These are phyloP conservation scores for Malurus splendens DNA, from an alignment of 2,797 vertebrate species.

Conservation along the genomic window DNA sequence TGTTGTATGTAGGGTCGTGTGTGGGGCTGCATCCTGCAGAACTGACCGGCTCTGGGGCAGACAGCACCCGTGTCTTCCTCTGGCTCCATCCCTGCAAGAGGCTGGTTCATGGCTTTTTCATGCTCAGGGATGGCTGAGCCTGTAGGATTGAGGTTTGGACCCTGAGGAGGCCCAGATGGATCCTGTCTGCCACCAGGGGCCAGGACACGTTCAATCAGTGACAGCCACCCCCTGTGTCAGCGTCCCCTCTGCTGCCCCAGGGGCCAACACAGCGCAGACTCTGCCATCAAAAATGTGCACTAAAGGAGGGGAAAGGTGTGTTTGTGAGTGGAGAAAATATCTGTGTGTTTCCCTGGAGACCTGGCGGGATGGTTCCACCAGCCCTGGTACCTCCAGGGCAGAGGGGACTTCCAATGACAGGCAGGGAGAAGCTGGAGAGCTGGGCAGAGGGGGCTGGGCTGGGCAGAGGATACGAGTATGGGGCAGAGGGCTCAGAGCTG, in stretches of 20 bases:
- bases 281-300: neutral
- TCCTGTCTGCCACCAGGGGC: neutral
- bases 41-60: neutral
- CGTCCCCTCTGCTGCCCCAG: neutral
- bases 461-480: no score
- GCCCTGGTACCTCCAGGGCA: neutral
- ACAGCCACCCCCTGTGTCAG: neutral
- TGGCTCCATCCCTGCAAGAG: neutral
- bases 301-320: neutral
- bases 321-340: neutral
- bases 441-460: neutral
- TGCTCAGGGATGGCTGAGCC: accelerated
- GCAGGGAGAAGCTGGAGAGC: neutral
- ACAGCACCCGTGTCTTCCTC: neutral
- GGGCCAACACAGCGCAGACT: neutral
- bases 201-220: neutral
- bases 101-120: neutral
- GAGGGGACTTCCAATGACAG: neutral
- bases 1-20: no score
- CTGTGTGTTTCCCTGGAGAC: neutral
- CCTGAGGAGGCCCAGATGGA: neutral
- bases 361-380: neutral
- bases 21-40: neutral
- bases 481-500: no score
- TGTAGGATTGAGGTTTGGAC: neutral